Evolutionary conservation across 2,888 invertebrate genomes (phyloP), one percentile per base, ranked within the genome.

Genomic region (Choreutis nemorana): DNA sequence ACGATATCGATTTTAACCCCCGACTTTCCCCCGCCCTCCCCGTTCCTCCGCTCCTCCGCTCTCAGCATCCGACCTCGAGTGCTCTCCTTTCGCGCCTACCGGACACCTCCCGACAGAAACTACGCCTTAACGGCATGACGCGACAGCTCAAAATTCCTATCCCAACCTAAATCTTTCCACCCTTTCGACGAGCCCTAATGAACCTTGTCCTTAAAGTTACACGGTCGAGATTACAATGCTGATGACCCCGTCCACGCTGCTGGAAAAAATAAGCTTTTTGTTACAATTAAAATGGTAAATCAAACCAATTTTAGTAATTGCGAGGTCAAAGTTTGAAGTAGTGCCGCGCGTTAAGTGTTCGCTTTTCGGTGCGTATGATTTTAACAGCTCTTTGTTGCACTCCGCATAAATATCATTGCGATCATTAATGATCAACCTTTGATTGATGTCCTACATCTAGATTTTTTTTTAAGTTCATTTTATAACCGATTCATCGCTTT

Each of bases 241-340:
- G 49, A 56, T 51, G 49, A 44, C 54, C 46, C 48, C 54, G 57
- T 49, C 61, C 67, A 52, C 54, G 51, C 56, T 53, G 52, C 50
- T 59, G 54, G 62, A 67, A 73, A 77, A 77, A 77, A 73, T 71
- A 75, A 70, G 72, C 72, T 77, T 78, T 77, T 75, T 75, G 72
- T 75, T 72, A 77, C 75, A 77, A 75, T 77, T 77, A 73, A 77
- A 77, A 77, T 75, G 73, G 71, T 75, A 77, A 75, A 77, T 78
- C 77, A 75, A 77, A 78, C 75, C 73, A 78, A 73, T 77, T 78
- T 73, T 71, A 70, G 72, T 75, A 75, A 77, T 75, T 77, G 75
- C 72, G 70, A 64, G 71, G 68, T 71, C 71, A 72, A 71, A 72
- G 67, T 73, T 72, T 67, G 56, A 57, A 75, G 66, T 62, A 62